Conservation (phyloP, 2,888 invertebrate genomes). For the Euplexia lucipara region DNA sequence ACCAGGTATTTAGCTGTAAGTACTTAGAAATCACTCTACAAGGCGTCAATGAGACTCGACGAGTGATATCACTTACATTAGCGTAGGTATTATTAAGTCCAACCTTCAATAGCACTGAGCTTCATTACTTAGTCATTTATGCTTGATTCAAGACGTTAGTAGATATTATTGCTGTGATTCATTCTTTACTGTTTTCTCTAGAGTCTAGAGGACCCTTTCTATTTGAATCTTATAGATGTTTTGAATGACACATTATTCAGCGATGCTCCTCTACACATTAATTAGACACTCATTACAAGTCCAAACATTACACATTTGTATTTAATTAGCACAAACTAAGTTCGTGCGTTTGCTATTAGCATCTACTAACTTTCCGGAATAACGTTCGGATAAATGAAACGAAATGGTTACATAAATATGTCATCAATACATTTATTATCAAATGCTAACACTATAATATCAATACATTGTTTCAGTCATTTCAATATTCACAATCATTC, state of each 20-base stretch:
- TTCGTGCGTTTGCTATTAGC: conserved; percentile 43
- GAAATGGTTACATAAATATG: conserved; percentile 55
- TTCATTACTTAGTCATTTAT: conserved; percentile 7
- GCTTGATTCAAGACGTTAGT: conserved; percentile 20
- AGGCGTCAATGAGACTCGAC: conserved; percentile 12
- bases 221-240: conserved; percentile 18
- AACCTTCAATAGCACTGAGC: conserved; percentile 11
- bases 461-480: conserved; percentile 68
- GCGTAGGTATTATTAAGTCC: conserved; percentile 26
- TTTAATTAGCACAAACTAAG: conserved; percentile 51
- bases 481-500: conserved; percentile 65
- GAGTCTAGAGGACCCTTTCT: conserved; percentile 13
- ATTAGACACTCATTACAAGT: conserved; percentile 49
- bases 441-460: conserved; percentile 66
- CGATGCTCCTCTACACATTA: conserved; percentile 26
- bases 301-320: conserved; percentile 51
- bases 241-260: conserved; percentile 25
- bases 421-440: conserved; percentile 70
- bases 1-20: conserved; percentile 11
- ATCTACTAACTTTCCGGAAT: conserved; percentile 24
- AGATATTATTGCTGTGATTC: conserved; percentile 24
- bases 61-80: conserved; percentile 48
- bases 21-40: conserved; percentile 30
- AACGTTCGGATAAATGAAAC: conserved; percentile 54
- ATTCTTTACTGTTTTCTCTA: conserved; percentile 34